A percentile compares a stretch with the other conserved stretches of the same genome.
phyloP scores from a whole-genome alignment of 2,888 invertebrate species.

The Scaptomyza caliginosa region DNA sequence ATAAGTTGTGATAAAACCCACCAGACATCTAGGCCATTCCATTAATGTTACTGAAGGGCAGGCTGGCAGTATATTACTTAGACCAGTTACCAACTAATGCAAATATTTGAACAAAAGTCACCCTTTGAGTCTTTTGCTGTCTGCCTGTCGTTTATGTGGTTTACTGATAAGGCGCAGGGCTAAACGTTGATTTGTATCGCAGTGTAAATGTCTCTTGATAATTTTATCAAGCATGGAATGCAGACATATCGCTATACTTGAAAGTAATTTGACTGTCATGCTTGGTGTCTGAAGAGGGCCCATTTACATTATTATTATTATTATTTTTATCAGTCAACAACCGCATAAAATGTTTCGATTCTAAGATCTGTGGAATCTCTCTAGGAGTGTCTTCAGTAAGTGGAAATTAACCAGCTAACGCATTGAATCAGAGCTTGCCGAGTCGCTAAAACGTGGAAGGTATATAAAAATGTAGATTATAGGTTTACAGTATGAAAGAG shows the following conservation, averaged over 20 bases:
- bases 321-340: constrained; percentile 24
- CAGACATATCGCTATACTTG: constrained; percentile 34
- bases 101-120: constrained; percentile 51
- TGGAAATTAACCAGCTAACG: constrained; percentile 32
- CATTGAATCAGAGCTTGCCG: constrained; percentile 14
- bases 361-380: background rate
- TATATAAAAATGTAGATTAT: constrained; percentile 13
- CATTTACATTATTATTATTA: constrained; percentile 5
- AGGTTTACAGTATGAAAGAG: background rate
- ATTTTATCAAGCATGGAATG: constrained; percentile 31
- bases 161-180: constrained; percentile 45
- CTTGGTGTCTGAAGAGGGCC: constrained; percentile 16
- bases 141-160: constrained; percentile 38
- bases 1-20: constrained; percentile 18
- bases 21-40: constrained; percentile 46
- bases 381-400: constrained; percentile 11
- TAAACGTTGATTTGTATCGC: constrained; percentile 35
- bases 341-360: constrained; percentile 14
- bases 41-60: constrained; percentile 40
- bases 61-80: constrained; percentile 13
- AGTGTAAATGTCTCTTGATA: constrained; percentile 27
- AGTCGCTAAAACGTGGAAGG: background rate
- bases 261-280: constrained; percentile 55
- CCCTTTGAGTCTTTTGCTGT: constrained; percentile 7
- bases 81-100: constrained; percentile 33